Evolutionary conservation across 2,113 vertebrate genomes (phyloP), one percentile per base, ranked within the genome.

Genomic region (Isichthys henryi): DNA sequence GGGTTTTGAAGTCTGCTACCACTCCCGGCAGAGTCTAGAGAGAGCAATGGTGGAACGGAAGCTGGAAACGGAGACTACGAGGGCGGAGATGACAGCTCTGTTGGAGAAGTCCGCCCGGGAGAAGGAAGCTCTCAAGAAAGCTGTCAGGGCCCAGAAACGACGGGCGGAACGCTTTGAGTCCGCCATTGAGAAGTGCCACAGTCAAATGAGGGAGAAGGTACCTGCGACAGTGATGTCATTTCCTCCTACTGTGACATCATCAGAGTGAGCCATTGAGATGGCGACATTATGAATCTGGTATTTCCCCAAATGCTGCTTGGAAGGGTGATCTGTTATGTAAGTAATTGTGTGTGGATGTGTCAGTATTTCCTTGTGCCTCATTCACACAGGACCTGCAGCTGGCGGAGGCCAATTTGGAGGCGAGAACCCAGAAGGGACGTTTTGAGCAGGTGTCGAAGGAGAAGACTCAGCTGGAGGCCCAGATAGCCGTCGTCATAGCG

Each of bases 191-290:
- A 95, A 94, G 88, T 93, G 96, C 88, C 95, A 94, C 1, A 91
- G 90, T 35, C 95, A 96, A 92, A 89, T 98, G 90, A 96, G 88
- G 92, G 95, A 97, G 85, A 95, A 94, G 94, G 98, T 98, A 82
- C 92, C 91, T 43, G 21, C 53, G 74, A 43, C 8, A 5, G 9
- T 49, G 52, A 35, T 58, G 15, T 53, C 31, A 21, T 13, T 39
- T 45, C 53, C 17, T 39, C 52, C 17, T 5, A 53, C 13, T 53
- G 6, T 87, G 52, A 39, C 53, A 53, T 50, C 49, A 58, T 53
- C 50, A 87, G 31, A 23, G 5, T 46, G 43, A 46, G 23, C 27
- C 74, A 43, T 19, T 80, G 74, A 80, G 74, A 39, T 8, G 35
- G 19, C 3, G 11, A 19, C 35, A 4, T 31, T 70, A 8, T 77